Base-by-base conservation (phyloP, 2,113 vertebrate species). In the Odontophorus gujanensis region DNA sequence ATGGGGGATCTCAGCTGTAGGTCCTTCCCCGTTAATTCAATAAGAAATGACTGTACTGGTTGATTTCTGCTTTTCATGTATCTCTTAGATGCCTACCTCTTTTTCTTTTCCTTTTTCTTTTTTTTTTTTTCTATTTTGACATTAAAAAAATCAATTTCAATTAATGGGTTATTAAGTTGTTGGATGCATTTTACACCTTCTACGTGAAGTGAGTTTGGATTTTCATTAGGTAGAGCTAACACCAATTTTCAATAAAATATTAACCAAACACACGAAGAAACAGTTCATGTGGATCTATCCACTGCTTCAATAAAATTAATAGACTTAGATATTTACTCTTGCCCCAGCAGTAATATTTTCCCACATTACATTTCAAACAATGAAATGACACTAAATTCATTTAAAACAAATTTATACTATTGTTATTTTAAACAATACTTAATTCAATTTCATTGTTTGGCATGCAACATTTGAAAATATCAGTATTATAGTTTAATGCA, bases 381-480 rank as follows among this genome's bases (percentile, higher is more conserved):
- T 96, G 96, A 98, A 98, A 98, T 98, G 97, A 98, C 97, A 97
- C 96, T 98, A 98, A 98, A 98, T 98, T 98, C 96, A 97, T 97
- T 98, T 97, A 97, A 95, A 97, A 97, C 97, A 98, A 98, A 98
- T 97, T 97, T 97, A 96, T 97, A 97, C 96, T 97, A 97, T 97
- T 97, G 96, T 97, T 97, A 96, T 97, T 98, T 98, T 97, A 98
- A 98, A 97, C 97, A 98, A 97, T 96, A 93, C 96, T 96, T 98
- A 97, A 98, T 98, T 98, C 96, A 98, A 98, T 98, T 98, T 98
- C 89, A 91, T 79, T 98, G 97, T 98, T 98, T 98, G 97, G 96
- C 97, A 87, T 95, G 95, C 93, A 87, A 85, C 92, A 94, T 96
- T 98, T 92, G 96, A 96, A 96, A 97, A 95, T 83, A 89, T 88